These are phyloP conservation scores for Sinocyclocheilus rhinocerous DNA, from an alignment of 2,113 vertebrate species.

Conservation along the genomic window DNA sequence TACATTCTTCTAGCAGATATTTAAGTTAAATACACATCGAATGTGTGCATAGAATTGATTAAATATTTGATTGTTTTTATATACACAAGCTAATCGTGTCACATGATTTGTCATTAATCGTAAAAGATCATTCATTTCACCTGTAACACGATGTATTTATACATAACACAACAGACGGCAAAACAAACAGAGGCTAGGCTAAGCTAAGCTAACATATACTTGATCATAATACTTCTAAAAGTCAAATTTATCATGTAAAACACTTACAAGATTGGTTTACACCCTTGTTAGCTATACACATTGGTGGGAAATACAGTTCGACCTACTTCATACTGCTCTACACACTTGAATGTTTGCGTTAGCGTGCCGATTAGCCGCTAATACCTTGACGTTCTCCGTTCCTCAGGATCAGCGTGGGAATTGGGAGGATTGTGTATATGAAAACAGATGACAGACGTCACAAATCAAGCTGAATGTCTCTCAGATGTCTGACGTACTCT, in stretches of 20 bases:
- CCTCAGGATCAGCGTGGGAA: not conserved
- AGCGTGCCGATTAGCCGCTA: not conserved
- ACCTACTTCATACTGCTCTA: not conserved
- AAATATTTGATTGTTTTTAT: not conserved
- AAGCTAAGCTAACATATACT: not conserved
- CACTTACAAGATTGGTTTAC: not conserved
- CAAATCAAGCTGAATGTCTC: not conserved
- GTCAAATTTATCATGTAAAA: not conserved
- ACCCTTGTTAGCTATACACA: not conserved
- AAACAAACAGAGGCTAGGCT: not conserved
- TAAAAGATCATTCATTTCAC: constrained; percentile 27
- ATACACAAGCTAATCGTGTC: constrained; percentile 25
- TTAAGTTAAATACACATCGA: not conserved
- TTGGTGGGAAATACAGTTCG: not conserved
- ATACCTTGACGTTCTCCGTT: constrained; percentile 5
- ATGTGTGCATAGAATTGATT: not conserved
- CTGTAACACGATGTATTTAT: not conserved
- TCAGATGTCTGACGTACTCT: not conserved
- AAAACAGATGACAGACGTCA: not conserved
- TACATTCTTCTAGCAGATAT: not conserved
- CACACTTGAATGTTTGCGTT: not conserved
- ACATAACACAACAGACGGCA: not conserved
- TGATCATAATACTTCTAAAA: not conserved
- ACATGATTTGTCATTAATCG: constrained; percentile 39
- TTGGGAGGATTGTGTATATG: not conserved